Base-by-base conservation (phyloP, 2,888 invertebrate genomes). In the Rhorus exstirpatorius region DNA sequence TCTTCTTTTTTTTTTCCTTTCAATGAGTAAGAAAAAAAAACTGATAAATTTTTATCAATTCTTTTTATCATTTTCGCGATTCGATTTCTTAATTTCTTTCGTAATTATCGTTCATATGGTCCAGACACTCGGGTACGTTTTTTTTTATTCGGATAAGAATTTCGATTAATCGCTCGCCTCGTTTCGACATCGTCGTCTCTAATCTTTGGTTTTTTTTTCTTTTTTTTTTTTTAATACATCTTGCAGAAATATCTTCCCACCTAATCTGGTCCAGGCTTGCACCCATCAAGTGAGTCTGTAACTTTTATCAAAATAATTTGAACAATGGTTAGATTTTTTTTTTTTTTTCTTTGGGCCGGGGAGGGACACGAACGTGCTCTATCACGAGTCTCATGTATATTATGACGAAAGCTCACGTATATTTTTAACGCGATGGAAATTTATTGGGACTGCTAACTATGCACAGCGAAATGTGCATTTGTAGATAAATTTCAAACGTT, bases 181-280 rank as follows among this genome's bases (percentile, higher is more conserved):
- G 31, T 67, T 35, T 1, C 1, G 10, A 46, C 21, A 65, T 31
- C 1, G 26, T 12, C n/a, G 17, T 6, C 7, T 58, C 26, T 58
- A 58, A 58, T 71, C n/a, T 24, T 58, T 41, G 1, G n/a, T n/a
- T n/a, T n/a, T n/a, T n/a, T n/a, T n/a, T n/a, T n/a, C n/a, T n/a
- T n/a, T n/a, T 21, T 14, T 19, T 0, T 31, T 41, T 79, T 67
- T 77, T 83, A 79, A 87, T 80, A 84, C 85, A 71, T 83, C 83
- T 92, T 93, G 70, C 93, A 96, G 96, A 90, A 96, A 96, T 89
- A 94, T 96, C 93, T 96, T 96, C 90, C 96, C 96, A 8, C 94
- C 95, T 46, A 96, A 96, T 92, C 91, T 96, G 44, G 93, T 96
- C 21, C 94, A 95, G 89, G 95, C 96, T 17, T 94, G 94, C 84